Conservation (phyloP, 2,113 vertebrate genomes). For the Festucalex cinctus region DNA sequence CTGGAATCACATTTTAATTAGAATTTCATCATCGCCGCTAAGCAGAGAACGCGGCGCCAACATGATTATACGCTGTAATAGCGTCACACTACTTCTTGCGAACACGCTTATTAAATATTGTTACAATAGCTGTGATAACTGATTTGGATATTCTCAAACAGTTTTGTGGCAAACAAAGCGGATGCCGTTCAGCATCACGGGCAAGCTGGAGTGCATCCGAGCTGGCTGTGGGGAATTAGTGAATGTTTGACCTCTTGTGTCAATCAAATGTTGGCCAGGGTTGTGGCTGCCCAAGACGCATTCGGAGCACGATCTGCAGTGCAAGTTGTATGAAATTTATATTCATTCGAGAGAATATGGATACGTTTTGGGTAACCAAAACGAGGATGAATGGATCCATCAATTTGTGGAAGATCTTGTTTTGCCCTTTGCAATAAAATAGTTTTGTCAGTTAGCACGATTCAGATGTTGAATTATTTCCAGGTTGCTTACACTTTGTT, state of each 20-base stretch:
- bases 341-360: neutral
- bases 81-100: slow-evolving; percentile 14
- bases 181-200: neutral
- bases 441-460: too few species aligned
- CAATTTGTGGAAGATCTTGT: too few species aligned
- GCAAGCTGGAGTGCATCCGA: neutral
- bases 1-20: slow-evolving; percentile 35
- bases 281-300: neutral
- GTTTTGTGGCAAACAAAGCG: neutral
- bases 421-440: too few species aligned
- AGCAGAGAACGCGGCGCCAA: slow-evolving; percentile 30
- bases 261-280: neutral
- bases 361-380: too few species aligned
- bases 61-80: slow-evolving; percentile 37
- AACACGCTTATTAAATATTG: neutral
- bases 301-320: neutral
- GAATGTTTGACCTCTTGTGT: neutral
- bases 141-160: neutral
- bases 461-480: too few species aligned
- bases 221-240: neutral
- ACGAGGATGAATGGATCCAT: too few species aligned
- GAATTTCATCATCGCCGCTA: slow-evolving; percentile 30
- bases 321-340: neutral
- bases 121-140: neutral
- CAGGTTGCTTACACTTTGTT: too few species aligned